phyloP scores from a whole-genome alignment of 2,113 vertebrate species.

The Anhinga rufa region DNA sequence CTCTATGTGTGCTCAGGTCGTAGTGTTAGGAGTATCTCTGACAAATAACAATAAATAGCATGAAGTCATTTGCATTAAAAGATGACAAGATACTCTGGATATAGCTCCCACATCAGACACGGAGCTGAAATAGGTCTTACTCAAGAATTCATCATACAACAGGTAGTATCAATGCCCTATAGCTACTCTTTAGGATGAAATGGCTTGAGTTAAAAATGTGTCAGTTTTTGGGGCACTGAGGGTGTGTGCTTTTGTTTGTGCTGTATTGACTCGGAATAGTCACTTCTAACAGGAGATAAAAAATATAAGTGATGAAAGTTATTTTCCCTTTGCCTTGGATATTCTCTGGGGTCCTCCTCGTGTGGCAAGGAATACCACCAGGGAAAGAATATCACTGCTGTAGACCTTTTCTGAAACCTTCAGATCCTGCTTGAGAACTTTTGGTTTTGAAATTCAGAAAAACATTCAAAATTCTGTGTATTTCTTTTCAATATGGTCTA shows the following conservation, averaged over 20 bases:
- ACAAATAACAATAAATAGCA: not conserved
- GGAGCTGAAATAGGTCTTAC: not conserved
- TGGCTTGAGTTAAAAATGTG: not conserved
- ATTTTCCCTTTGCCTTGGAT: not conserved
- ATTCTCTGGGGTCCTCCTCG: not conserved
- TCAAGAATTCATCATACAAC: not conserved
- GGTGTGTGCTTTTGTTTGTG: not conserved
- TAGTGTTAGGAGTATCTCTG: not conserved
- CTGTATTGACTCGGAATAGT: not conserved
- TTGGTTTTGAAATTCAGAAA: not conserved
- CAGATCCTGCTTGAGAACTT: not conserved
- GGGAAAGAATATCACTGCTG: not conserved
- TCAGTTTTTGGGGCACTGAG: not conserved
- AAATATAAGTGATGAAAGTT: not conserved
- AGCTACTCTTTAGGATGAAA: not conserved
- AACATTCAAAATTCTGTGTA: not conserved
- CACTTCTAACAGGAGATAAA: not conserved
- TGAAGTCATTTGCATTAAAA: not conserved
- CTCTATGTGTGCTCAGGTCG: not conserved
- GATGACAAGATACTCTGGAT: not conserved
- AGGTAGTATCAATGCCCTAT: not conserved
- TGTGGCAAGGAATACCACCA: not conserved
- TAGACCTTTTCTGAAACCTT: not conserved
- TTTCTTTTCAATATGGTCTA: not conserved
- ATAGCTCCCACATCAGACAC: not conserved